Percentiles rank a stretch among this genome's conserved stretches.
These are phyloP conservation scores for Stylophora pistillata DNA, from an alignment of 64 coral and sea anemone species.

Conservation along the genomic window DNA sequence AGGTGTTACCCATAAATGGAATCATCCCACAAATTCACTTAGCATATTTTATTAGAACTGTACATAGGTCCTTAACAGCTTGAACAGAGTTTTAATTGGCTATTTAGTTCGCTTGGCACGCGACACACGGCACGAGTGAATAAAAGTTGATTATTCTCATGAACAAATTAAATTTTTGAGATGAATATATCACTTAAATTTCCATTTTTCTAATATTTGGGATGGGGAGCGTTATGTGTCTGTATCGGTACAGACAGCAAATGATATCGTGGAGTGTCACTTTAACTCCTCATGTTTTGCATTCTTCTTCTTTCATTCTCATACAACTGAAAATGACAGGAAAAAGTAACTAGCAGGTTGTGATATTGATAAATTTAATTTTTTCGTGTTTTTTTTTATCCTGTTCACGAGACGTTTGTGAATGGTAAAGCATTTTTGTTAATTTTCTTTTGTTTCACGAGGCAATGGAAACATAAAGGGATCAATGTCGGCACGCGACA, in stretches of 20 bases:
- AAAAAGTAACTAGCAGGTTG: not conserved
- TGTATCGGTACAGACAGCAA: not conserved
- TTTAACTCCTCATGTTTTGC: not conserved
- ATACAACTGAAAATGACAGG: not conserved
- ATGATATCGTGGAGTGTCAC: not conserved
- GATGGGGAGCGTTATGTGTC: not conserved
- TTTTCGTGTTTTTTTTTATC: not conserved
- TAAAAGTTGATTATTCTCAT: not conserved
- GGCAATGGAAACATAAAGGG: not conserved
- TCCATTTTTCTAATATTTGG: not conserved
- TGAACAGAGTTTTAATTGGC: slow-evolving; percentile 7
- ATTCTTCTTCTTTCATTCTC: not conserved
- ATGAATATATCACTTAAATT: not conserved
- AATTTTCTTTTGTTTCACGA: slow-evolving; percentile 2
- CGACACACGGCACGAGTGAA: slow-evolving; percentile 25
- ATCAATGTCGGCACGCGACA: slow-evolving; percentile 10
- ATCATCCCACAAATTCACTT: not conserved
- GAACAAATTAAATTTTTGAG: not conserved
- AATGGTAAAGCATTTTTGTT: not conserved
- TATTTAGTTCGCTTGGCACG: slow-evolving; percentile 10
- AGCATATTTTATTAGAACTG: not conserved
- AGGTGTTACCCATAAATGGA: not conserved
- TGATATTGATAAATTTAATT: not conserved
- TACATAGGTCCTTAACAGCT: slow-evolving; percentile 1
- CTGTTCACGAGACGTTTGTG: not conserved